Base-by-base conservation (phyloP, 2,888 invertebrate genomes). In the Cantharis flavilabris region DNA sequence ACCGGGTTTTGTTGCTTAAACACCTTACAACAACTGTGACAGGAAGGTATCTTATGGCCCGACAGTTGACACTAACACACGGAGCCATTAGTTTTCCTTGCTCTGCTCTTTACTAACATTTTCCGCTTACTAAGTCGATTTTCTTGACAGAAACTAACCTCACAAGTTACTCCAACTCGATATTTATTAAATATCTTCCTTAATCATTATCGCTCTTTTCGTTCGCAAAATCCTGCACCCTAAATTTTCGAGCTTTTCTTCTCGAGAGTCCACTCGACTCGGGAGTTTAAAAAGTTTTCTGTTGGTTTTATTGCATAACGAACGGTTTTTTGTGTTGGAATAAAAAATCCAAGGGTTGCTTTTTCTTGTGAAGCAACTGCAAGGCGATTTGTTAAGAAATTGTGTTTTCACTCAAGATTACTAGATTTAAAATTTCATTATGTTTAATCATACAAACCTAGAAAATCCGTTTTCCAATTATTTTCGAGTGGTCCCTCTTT, bases 1-100 rank as follows among this genome's bases (percentile, higher is more conserved):
- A 83, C 80, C 81, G 80, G 83, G 85, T 86, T 86, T 86, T 87
- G 87, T 87, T 86, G 86, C 84, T 84, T 86, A 87, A 87, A 87
- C 85, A 85, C 84, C 85, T 82, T 84, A 84, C 86, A 85, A 83
- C 84, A 81, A 84, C 83, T 83, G 83, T 84, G 85, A 86, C 85
- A 84, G 80, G 81, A 83, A 82, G 83, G 83, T 83, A 84, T 86
- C 84, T 83, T 82, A 78, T 79, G 76, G 79, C 80, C 79, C 84
- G 84, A 84, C 84, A 84, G 83, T 84, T 83, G 83, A 84, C 83
- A 83, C 83, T 83, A 84, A 80, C 81, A 81, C 82, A 82, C 82
- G 79, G 82, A 81, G 83, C 80, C 83, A 83, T 84, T 83, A 83
- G 81, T 82, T 79, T 80, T 83, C 77, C 79, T 79, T 78, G 80